Conservation (phyloP, 2,113 vertebrate species). For the Hepsetus odoe region DNA sequence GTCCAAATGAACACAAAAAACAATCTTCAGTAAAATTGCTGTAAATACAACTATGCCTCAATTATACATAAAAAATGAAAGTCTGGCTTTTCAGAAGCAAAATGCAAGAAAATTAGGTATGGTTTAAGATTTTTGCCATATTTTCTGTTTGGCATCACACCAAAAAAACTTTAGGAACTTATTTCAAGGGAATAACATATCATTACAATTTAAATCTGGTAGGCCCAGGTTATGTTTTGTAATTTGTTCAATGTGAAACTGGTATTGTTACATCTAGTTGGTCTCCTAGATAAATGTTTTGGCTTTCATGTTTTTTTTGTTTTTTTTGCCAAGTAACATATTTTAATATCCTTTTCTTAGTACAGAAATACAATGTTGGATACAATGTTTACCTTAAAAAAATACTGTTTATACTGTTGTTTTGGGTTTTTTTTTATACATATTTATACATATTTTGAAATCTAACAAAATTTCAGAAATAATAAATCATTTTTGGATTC, state of each 20-base stretch:
- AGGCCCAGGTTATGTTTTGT: not conserved
- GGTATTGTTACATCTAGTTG: not conserved
- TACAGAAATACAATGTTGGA: not conserved
- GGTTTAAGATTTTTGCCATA: not conserved
- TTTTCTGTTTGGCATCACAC: not conserved
- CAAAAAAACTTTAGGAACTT: not conserved
- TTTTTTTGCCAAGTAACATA: not conserved
- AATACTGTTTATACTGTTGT: not conserved
- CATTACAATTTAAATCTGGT: not conserved
- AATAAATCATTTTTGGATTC: not conserved
- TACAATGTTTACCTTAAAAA: not conserved
- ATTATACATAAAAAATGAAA: too few species aligned
- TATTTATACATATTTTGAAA: not conserved
- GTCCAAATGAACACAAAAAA: too few species aligned
- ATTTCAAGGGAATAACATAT: not conserved
- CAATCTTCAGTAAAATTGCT: too few species aligned
- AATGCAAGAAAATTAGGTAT: too few species aligned
- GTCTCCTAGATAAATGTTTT: not conserved
- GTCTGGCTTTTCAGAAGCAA: too few species aligned
- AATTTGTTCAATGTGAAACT: not conserved
- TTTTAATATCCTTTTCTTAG: conserved; percentile 8
- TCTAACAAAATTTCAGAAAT: not conserved
- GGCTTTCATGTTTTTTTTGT: not conserved
- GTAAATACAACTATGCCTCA: too few species aligned
- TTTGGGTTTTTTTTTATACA: not conserved